Conservation (phyloP, 2,888 invertebrate genomes). For the Oxystoma pomonae region DNA sequence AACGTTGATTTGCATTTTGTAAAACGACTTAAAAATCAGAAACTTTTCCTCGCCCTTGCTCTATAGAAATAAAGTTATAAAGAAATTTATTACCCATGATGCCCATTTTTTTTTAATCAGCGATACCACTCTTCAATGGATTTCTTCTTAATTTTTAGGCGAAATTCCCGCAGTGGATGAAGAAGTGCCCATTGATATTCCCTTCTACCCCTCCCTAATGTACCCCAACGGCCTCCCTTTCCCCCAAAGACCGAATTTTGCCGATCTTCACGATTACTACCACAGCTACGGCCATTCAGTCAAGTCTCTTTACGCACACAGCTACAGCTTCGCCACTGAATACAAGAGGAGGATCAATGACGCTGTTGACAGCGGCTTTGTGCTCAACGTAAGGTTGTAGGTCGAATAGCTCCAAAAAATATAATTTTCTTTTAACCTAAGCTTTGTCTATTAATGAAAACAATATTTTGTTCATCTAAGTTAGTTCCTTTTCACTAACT, state of each 20-base stretch:
- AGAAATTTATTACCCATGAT: no score
- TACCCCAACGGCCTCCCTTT: conserved; percentile 63
- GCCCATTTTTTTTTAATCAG: no score
- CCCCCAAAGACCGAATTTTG: conserved; percentile 59
- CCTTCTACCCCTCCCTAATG: conserved; percentile 60
- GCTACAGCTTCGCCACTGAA: conserved; percentile 46
- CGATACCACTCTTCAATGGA: no score
- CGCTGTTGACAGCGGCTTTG: conserved; percentile 55
- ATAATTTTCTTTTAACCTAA: no score
- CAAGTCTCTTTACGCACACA: conserved; percentile 51
- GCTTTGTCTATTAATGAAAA: no score
- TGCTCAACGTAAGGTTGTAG: conserved; percentile 36
- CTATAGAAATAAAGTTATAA: no score
- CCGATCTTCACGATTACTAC: conserved; percentile 49
- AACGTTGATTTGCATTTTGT: no score
- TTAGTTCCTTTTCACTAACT: no score
- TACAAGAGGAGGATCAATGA: conserved; percentile 55
- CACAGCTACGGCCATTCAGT: conserved; percentile 38
- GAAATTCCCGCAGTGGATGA: conserved; percentile 50
- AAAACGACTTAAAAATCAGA: no score
- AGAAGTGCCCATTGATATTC: conserved; percentile 50
- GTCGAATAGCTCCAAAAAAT: no score
- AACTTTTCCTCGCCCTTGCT: no score
- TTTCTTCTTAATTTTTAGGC: background rate
- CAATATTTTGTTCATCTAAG: no score